phyloP scores from a whole-genome alignment of 2,113 vertebrate species.

The Hemicordylus capensis region DNA sequence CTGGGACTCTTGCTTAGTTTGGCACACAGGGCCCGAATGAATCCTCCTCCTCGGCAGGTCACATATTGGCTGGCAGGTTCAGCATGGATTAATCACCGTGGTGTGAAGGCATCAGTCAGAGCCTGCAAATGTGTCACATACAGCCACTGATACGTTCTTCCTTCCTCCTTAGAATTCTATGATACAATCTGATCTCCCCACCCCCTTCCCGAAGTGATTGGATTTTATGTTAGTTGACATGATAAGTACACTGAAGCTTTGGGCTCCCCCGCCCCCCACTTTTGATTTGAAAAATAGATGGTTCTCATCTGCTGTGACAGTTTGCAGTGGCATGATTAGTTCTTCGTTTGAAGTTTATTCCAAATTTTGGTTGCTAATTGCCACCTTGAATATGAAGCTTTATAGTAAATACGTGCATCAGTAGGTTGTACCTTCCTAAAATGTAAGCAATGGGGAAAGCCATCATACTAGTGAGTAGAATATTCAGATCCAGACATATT shows the following conservation, averaged over 20 bases:
- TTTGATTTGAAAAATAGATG: constrained; percentile 56
- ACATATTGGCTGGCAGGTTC: constrained; percentile 29
- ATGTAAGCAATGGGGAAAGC: constrained; percentile 49
- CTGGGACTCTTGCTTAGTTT: constrained; percentile 53
- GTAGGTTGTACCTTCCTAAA: constrained; percentile 52
- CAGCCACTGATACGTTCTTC: constrained; percentile 12
- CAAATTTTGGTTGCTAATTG: constrained; percentile 63
- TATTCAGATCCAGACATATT: constrained; percentile 45
- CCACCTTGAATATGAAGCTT: constrained; percentile 59
- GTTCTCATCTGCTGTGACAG: constrained; percentile 68
- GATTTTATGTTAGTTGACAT: constrained; percentile 39
- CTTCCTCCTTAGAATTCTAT: constrained; percentile 22
- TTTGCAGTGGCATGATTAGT: constrained; percentile 54
- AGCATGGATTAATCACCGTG: constrained; percentile 42
- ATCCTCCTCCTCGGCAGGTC: constrained; percentile 45
- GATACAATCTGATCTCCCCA: constrained; percentile 14
- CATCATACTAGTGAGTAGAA: constrained; percentile 49
- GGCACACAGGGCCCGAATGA: neutral
- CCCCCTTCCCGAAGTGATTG: constrained; percentile 36
- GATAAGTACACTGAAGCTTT: constrained; percentile 41
- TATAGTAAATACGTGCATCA: constrained; percentile 43
- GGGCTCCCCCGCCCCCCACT: constrained; percentile 32
- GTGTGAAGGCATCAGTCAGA: constrained; percentile 7
- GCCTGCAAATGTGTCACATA: constrained; percentile 28
- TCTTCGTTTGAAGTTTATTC: constrained; percentile 60